phyloP scores from a whole-genome alignment of 2,797 vertebrate species.

The Acanthopagrus latus region DNA sequence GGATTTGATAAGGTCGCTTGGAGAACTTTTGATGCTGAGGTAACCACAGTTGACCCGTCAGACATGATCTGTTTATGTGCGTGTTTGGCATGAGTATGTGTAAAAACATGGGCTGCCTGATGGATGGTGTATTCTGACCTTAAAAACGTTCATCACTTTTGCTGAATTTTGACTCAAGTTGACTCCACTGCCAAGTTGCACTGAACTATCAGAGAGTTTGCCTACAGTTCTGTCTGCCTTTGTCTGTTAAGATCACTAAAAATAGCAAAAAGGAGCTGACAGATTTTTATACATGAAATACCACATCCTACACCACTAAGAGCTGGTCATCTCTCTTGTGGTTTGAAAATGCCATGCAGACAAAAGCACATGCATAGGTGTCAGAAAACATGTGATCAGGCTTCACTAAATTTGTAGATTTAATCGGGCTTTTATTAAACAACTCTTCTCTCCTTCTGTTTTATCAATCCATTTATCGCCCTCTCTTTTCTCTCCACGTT shows the following conservation, averaged over 20 bases:
- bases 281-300: constrained; percentile 43
- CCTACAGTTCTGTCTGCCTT: constrained; percentile 25
- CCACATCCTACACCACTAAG: constrained; percentile 14
- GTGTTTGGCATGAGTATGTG: constrained; percentile 19
- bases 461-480: constrained; percentile 10
- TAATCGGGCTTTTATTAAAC: constrained; percentile 33
- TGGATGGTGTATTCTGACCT: constrained; percentile 39
- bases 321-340: constrained; percentile 3
- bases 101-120: constrained; percentile 7
- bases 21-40: constrained; percentile 58
- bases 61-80: constrained; percentile 19
- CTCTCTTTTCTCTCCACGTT: constrained; percentile 4
- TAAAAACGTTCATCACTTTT: constrained; percentile 33
- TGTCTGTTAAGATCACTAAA: constrained; percentile 41
- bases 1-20: constrained; percentile 63
- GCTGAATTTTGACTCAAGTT: constrained; percentile 32
- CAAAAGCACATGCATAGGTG: constrained; percentile 1
- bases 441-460: constrained; percentile 18
- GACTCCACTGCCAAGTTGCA: constrained; percentile 30
- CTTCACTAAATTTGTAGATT: constrained; percentile 18
- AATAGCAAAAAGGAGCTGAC: constrained; percentile 33
- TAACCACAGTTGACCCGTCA: constrained; percentile 40
- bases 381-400: constrained; percentile 23
- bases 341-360: constrained; percentile 39
- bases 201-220: constrained; percentile 37